Base-by-base conservation (phyloP, 2,888 invertebrate species). In the Perithous albicinctus region DNA sequence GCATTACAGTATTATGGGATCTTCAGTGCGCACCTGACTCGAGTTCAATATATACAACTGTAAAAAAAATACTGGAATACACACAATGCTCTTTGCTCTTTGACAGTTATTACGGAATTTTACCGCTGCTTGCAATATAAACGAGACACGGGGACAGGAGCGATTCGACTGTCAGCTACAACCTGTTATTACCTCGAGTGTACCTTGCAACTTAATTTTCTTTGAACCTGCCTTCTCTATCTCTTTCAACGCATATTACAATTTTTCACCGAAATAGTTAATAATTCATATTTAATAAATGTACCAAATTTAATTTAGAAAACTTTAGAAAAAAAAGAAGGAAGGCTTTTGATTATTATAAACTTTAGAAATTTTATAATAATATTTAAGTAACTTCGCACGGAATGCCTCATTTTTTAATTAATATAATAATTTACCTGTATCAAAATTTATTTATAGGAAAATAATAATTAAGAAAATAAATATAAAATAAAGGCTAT, bases 51-150 rank as follows among this genome's bases (percentile, higher is more conserved):
- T 5, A 63, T 20, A 64, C 8, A 59, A n/a, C 15, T 7, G 61
- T 29, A 66, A 46, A 63, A 5, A 41, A 26, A 7, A 64, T 43
- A 23, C n/a, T n/a, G 20, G 23, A 7, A 41, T 63, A n/a, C n/a
- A 63, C 20, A 41, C 63, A 63, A 20, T 26, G 64, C 2, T 43
- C 64, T 64, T 64, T 43, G n/a, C 54, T 23, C 54, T 54, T 26
- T 26, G 54, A 54, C 54, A 54, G 41, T 43, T 43, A 64, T 41
- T 43, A 64, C 26, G 43, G 26, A 43, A 43, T 43, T n/a, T 64
- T 43, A 64, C 26, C 41, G 43, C 63, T 63, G 54, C 54, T 26
- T n/a, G 26, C n/a, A 29, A n/a, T n/a, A 54, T 23, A 54, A 54
- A 26, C 29, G n/a, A 12, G 26, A 54, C 23, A 23, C 26, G 23